phyloP scores from a whole-genome alignment of 2,888 invertebrate genomes.

The Tenodera sinensis region DNA sequence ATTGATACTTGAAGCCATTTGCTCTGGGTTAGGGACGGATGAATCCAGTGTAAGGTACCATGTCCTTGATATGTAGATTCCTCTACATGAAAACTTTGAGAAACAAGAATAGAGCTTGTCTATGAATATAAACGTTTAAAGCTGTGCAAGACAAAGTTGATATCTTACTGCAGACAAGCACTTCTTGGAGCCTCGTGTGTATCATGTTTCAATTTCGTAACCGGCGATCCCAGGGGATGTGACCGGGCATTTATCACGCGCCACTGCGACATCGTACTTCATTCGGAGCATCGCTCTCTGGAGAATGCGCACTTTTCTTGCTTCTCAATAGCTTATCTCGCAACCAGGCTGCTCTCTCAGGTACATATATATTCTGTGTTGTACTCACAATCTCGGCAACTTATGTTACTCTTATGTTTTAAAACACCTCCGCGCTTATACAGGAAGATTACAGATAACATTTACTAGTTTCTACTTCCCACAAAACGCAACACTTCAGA shows the following conservation, averaged over 20 bases:
- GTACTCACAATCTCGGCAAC: no score
- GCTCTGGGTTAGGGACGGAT: no score
- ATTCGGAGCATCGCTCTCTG: not conserved
- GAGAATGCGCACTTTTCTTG: not conserved
- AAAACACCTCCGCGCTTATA: no score
- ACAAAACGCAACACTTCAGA: no score
- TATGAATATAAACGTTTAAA: not conserved
- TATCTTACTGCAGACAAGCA: not conserved
- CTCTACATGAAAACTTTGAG: no score
- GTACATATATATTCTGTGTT: not conserved
- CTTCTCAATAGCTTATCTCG: not conserved
- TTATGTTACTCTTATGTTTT: no score
- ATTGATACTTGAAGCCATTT: no score
- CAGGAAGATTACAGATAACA: no score
- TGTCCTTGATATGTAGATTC: no score
- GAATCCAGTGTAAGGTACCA: no score
- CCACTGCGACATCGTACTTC: not conserved
- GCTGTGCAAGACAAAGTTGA: not conserved
- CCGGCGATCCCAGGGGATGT: not conserved
- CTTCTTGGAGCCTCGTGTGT: not conserved
- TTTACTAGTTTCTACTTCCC: no score
- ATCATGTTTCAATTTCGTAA: not conserved
- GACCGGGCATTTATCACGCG: not conserved
- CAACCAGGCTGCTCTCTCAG: not conserved
- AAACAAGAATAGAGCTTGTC: no score